phyloP scores from a whole-genome alignment of 2,797 vertebrate species.

The Danionella dracula region DNA sequence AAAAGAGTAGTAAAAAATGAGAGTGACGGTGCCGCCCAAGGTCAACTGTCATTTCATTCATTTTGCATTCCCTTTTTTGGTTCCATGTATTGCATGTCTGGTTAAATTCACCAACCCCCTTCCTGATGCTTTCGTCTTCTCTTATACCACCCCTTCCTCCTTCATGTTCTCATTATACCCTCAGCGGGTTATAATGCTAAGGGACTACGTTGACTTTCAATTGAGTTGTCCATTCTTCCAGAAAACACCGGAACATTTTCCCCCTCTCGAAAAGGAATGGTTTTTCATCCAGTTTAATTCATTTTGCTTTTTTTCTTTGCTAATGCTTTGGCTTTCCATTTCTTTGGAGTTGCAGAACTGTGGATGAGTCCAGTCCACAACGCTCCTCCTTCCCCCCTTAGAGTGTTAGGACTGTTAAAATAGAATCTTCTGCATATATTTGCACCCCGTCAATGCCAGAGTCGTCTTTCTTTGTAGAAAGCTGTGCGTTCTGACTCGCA shows the following conservation, averaged over 20 bases:
- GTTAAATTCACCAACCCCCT: slow-evolving; percentile 60
- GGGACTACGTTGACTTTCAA: slow-evolving; percentile 55
- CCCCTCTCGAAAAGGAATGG: slow-evolving; percentile 18
- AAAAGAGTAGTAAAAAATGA: slow-evolving; percentile 12
- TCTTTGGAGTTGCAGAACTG: slow-evolving; percentile 32
- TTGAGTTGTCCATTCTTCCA: slow-evolving; percentile 30
- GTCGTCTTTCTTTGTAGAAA: slow-evolving; percentile 42
- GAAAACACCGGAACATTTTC: slow-evolving; percentile 21
- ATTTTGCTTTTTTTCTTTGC: slow-evolving; percentile 45
- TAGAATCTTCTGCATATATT: slow-evolving; percentile 27
- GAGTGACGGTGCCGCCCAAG: slow-evolving; percentile 39
- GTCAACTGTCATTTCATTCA: slow-evolving; percentile 71
- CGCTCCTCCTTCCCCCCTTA: slow-evolving; percentile 70
- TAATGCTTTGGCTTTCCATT: slow-evolving; percentile 45
- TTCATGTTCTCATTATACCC: slow-evolving; percentile 63
- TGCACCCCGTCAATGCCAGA: slow-evolving; percentile 33
- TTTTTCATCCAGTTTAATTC: slow-evolving; percentile 41
- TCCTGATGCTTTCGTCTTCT: slow-evolving; percentile 46
- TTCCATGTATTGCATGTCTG: slow-evolving; percentile 69
- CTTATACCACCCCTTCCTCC: slow-evolving; percentile 8
- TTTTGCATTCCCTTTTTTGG: slow-evolving; percentile 67
- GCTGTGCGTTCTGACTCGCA: slow-evolving; percentile 34
- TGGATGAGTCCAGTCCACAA: slow-evolving; percentile 49
- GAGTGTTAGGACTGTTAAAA: slow-evolving; percentile 57
- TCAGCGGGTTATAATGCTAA: slow-evolving; percentile 59